Percentiles rank a stretch among this genome's conserved stretches.
phyloP scores from a whole-genome alignment of 2,888 invertebrate species.

The Eristalis pertinax region DNA sequence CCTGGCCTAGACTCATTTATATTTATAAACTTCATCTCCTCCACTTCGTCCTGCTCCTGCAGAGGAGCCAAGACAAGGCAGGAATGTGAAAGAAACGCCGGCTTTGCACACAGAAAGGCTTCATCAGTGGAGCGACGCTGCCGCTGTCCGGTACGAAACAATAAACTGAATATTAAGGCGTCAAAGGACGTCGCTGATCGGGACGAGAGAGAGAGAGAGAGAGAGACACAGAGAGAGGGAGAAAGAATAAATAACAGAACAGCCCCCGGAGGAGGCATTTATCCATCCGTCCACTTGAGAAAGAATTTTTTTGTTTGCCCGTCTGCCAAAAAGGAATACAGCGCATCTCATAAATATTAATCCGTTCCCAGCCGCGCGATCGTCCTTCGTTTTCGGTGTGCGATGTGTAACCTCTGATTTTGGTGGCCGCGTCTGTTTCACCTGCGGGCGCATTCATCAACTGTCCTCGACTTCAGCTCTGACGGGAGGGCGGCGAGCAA shows the following conservation, averaged over 20 bases:
- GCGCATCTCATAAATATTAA: conserved; percentile 25
- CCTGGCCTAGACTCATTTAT: conserved; percentile 81
- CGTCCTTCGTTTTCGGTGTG: background rate
- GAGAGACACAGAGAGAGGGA: background rate
- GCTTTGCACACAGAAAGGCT: conserved; percentile 41
- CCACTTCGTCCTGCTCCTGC: background rate
- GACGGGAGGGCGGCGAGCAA: no score
- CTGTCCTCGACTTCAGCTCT: background rate
- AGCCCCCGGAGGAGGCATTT: conserved; percentile 20
- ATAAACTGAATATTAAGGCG: conserved; percentile 47
- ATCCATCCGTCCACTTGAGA: conserved; percentile 18
- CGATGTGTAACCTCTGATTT: background rate
- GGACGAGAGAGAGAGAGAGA: background rate
- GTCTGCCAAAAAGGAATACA: background rate
- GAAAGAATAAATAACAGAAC: conserved; percentile 7
- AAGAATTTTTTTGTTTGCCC: conserved; percentile 15
- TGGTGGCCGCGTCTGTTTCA: background rate
- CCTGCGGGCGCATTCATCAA: background rate
- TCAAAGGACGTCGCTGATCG: background rate
- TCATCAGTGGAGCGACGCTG: conserved; percentile 15
- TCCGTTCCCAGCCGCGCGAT: background rate
- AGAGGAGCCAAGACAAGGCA: conserved; percentile 4
- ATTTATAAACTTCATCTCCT: conserved; percentile 77
- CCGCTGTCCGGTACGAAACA: conserved; percentile 34
- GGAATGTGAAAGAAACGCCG: background rate